These are phyloP conservation scores for Aptenodytes patagonicus DNA, from an alignment of 2,113 vertebrate species.

Conservation along the genomic window DNA sequence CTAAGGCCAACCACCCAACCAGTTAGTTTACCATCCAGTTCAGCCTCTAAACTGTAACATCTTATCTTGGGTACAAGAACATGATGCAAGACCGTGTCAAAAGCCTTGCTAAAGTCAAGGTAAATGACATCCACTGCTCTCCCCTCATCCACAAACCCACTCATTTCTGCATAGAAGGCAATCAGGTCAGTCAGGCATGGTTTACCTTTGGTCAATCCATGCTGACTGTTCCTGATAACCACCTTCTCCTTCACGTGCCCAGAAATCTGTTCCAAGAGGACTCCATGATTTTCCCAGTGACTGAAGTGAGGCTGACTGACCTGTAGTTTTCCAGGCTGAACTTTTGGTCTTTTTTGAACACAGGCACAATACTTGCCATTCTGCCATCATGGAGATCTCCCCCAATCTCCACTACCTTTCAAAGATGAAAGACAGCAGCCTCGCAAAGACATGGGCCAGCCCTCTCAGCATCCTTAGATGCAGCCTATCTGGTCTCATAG, in stretches of 20 bases:
- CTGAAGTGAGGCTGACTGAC: neutral
- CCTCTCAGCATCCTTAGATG: neutral
- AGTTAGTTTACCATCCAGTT: neutral
- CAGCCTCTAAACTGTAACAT: neutral
- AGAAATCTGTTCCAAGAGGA: neutral
- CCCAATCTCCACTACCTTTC: neutral
- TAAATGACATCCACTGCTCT: neutral
- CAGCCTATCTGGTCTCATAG: neutral
- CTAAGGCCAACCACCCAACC: neutral
- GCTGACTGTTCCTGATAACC: neutral
- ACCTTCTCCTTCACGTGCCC: neutral
- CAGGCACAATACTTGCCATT: neutral
- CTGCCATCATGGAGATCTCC: neutral
- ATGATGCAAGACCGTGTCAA: neutral
- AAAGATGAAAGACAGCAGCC: neutral
- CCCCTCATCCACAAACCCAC: neutral
- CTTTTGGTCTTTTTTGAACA: neutral
- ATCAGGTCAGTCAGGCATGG: neutral
- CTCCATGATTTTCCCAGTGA: neutral
- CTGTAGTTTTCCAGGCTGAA: neutral
- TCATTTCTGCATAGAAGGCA: neutral
- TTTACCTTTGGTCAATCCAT: neutral
- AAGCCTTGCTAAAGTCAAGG: neutral
- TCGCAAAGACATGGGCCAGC: neutral
- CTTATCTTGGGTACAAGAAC: neutral